A percentile compares a stretch with the other conserved stretches of the same genome.
These are phyloP conservation scores for Tenthredo livida DNA, from an alignment of 2,888 invertebrate genomes.

Conservation along the genomic window DNA sequence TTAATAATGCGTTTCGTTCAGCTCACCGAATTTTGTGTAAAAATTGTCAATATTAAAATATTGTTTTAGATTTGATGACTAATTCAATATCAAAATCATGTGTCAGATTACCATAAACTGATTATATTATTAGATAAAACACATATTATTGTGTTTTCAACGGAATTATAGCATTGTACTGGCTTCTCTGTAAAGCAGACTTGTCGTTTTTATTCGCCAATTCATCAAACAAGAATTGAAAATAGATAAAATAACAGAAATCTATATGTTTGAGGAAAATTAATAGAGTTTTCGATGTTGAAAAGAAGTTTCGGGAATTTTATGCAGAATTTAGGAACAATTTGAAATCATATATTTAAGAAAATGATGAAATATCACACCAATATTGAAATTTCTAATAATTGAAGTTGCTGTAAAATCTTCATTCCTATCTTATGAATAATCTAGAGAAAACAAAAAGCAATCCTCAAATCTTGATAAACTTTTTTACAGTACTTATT, in stretches of 20 bases:
- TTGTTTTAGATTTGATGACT: not conserved
- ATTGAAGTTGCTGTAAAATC: not conserved
- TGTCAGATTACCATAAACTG: not conserved
- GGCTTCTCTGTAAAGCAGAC: not conserved
- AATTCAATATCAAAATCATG: not conserved
- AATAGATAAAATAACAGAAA: not conserved
- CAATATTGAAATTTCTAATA: not conserved
- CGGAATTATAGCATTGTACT: not conserved
- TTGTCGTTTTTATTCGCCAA: not conserved
- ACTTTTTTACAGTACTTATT: not conserved
- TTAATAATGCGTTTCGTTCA: conserved; percentile 7
- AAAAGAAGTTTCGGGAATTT: not conserved
- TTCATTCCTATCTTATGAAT: not conserved
- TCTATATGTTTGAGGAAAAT: not conserved
- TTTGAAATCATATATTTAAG: not conserved
- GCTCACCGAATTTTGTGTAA: not conserved
- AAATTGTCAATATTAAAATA: not conserved
- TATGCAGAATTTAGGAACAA: not conserved
- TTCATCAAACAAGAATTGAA: not conserved
- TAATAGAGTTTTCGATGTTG: not conserved
- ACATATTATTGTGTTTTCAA: not conserved
- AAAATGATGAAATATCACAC: not conserved
- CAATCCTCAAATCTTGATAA: not conserved
- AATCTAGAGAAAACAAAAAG: not conserved
- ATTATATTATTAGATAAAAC: not conserved